These are phyloP conservation scores for Aptenodytes forsteri DNA, from an alignment of 2,113 vertebrate species.

Conservation along the genomic window DNA sequence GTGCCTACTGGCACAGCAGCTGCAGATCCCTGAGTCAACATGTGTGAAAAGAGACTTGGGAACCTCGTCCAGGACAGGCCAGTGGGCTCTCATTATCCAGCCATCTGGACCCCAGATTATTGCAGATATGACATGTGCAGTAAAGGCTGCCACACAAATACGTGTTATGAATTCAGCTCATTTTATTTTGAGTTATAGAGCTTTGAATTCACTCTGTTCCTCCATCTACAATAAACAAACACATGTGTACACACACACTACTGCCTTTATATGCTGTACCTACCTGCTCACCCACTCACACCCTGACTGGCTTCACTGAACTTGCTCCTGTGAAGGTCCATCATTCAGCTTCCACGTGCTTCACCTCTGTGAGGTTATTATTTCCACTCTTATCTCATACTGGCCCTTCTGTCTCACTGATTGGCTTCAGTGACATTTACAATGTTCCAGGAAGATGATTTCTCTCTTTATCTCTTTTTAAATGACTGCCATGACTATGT, in stretches of 20 bases:
- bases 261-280: neutral
- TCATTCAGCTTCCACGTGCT: neutral
- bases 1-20: constrained; percentile 13
- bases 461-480: neutral
- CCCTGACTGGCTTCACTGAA: neutral
- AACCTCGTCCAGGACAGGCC: constrained; percentile 35
- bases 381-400: neutral
- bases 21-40: neutral
- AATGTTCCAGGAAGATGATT: neutral
- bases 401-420: neutral
- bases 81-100: constrained; percentile 41
- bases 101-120: constrained; percentile 56
- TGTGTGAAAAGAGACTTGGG: constrained; percentile 8
- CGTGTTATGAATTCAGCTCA: constrained; percentile 39
- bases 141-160: constrained; percentile 53
- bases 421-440: neutral
- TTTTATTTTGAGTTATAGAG: constrained; percentile 42
- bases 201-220: constrained; percentile 17
- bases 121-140: constrained; percentile 48
- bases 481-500: neutral
- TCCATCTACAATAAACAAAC: constrained; percentile 46
- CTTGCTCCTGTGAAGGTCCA: neutral
- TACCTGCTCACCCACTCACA: neutral
- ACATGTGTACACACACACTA: neutral
- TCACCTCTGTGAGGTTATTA: neutral